A percentile compares a stretch with the other conserved stretches of the same genome.
Conservation (phyloP, 35 echinoderm and acorn worm genomes). For the Ophioderma brevispina region DNA sequence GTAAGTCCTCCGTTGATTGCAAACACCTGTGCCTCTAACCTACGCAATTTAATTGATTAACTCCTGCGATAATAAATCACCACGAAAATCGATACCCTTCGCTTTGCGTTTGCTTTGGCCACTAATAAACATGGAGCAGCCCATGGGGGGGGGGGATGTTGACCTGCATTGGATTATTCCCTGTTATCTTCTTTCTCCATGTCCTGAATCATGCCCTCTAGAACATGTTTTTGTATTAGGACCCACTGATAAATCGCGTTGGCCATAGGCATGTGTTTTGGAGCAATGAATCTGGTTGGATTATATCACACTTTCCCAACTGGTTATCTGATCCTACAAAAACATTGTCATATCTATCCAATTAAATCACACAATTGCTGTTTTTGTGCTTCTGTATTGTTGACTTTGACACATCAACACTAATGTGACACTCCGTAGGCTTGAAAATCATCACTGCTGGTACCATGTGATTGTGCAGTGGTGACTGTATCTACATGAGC, state of each 20-base stretch:
- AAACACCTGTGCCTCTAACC: background rate
- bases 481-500: no score
- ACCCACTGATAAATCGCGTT: background rate
- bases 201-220: background rate
- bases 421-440: no score
- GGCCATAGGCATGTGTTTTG: background rate
- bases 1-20: background rate
- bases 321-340: background rate
- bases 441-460: no score
- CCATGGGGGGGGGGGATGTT: background rate
- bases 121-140: background rate
- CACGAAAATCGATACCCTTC: conserved; percentile 28
- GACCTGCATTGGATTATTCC: background rate
- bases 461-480: no score
- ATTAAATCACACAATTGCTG: background rate
- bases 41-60: conserved; percentile 27
- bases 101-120: background rate
- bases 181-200: background rate
- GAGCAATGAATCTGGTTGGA: background rate
- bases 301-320: background rate
- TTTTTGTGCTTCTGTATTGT: background rate
- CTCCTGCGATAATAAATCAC: conserved; percentile 29
- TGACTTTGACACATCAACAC: background rate
- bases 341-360: background rate
- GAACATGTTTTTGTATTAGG: background rate